Base-by-base conservation (phyloP, 2,888 invertebrate genomes). In the Xylophagus ater region DNA sequence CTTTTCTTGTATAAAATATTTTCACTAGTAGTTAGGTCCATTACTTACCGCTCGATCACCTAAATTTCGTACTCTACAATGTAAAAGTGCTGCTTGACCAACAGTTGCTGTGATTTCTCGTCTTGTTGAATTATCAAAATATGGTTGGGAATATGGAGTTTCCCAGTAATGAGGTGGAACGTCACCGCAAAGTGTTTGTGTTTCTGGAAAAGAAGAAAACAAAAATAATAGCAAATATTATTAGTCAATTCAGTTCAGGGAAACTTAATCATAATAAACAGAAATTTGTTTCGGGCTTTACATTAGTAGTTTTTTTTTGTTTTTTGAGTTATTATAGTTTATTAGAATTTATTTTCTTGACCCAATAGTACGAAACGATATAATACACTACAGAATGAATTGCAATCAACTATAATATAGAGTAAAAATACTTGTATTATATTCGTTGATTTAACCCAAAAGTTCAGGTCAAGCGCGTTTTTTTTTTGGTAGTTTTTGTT, bases 81-180 rank as follows among this genome's bases (percentile, higher is more conserved):
- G 83, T 39, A 88, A 71, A 61, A 85, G 77, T 42, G 87, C 86
- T 39, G 84, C 80, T 66, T 87, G 86, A 41, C 88, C 88, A 49
- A 87, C 86, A 49, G 86, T 86, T 51, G 85, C 83, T 54, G 85
- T 85, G 58, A 83, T 77, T 61, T 87, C 86, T 48, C 84, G 73
- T 60, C 78, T 76, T 51, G 86, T 85, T 55, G 81, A 78, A 68
- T 87, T 87, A 69, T 87, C 87, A 69, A 88, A 88, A 71, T 85
- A 87, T 36, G 87, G 87, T 65, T 84, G 83, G 49, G 83, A 82
- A 59, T 84, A 81, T 40, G 84, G 81, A 23, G 64, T 63, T 44
- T 65, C 65, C 65, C 65, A 65, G 46, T 62, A 65, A 47, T 65
- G 65, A 29, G 60, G 61, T 45, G 61, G 58, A 49, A 60, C 59